These are phyloP conservation scores for Halcyon senegalensis DNA, from an alignment of 2,113 vertebrate genomes.

Conservation along the genomic window DNA sequence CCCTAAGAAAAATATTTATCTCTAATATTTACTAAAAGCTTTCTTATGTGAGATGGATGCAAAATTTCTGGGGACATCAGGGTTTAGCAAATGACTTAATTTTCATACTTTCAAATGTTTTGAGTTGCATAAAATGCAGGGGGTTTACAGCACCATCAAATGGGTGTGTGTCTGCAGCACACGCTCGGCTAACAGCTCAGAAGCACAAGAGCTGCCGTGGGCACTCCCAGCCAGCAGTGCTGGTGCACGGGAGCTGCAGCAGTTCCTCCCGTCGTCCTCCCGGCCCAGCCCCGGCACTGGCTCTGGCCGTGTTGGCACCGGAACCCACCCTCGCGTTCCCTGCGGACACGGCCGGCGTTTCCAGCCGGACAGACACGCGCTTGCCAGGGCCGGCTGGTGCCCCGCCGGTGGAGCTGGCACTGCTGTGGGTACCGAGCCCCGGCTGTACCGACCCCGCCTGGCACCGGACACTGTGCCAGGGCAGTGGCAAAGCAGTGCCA, in stretches of 20 bases:
- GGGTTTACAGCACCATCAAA: not conserved
- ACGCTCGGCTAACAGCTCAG: not conserved
- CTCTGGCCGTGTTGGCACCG: no score
- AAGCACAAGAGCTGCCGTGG: not conserved
- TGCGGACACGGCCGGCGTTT: no score
- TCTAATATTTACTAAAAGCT: not conserved
- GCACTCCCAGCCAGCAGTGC: not conserved
- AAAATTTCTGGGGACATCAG: not conserved
- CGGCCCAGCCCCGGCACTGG: no score
- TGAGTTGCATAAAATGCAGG: not conserved
- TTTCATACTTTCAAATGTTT: not conserved
- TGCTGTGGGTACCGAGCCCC: no score
- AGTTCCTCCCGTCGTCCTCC: no score
- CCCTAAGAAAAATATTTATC: not conserved
- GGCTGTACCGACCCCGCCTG: no score
- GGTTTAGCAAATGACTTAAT: not conserved
- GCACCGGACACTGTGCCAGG: no score
- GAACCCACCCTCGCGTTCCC: no score
- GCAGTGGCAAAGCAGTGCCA: no score
- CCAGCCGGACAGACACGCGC: no score
- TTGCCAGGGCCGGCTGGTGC: no score
- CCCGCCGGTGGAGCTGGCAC: no score
- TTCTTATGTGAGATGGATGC: not conserved
- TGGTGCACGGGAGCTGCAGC: not conserved
- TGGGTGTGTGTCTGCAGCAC: fast-evolving